Evolutionary conservation across 2,113 vertebrate genomes (phyloP).

Genomic region (Catharus minimus): DNA sequence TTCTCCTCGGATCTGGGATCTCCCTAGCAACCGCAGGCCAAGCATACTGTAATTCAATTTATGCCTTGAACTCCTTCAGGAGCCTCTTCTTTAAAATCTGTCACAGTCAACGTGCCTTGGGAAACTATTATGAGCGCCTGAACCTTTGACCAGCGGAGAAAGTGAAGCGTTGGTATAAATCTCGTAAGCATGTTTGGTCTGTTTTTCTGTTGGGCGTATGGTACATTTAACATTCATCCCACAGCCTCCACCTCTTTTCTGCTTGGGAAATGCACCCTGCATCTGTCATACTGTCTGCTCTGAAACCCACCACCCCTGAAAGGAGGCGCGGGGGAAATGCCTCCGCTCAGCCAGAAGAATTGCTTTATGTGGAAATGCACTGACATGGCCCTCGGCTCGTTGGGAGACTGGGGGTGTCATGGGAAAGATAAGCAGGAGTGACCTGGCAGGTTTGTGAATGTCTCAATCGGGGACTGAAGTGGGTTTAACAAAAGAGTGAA

Average conservation of each 20-base stretch:
- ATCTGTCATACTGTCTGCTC: conserved; percentile 69
- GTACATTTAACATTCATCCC: conserved; percentile 75
- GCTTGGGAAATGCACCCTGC: conserved; percentile 61
- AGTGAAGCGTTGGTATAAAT: conserved; percentile 67
- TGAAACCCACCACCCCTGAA: conserved; percentile 41
- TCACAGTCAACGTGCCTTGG: conserved; percentile 69
- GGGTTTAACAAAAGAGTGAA: conserved; percentile 60
- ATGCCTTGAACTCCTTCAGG: conserved; percentile 71
- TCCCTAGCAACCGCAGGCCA: conserved; percentile 71
- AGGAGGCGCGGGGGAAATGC: conserved; percentile 39
- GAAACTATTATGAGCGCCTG: conserved; percentile 64
- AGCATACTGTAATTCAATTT: conserved; percentile 77
- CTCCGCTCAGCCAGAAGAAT: conserved; percentile 75
- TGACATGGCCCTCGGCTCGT: conserved; percentile 53
- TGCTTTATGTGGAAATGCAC: conserved; percentile 64
- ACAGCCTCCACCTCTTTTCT: conserved; percentile 37
- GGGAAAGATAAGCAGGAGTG: conserved; percentile 77
- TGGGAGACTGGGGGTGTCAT: conserved; percentile 69
- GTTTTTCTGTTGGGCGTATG: conserved; percentile 49
- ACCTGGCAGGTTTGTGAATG: conserved; percentile 69
- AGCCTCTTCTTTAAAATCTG: conserved; percentile 69
- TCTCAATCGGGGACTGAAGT: conserved; percentile 65
- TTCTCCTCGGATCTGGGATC: conserved; percentile 50
- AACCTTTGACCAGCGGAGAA: conserved; percentile 73
- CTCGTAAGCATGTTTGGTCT: conserved; percentile 63